Evolutionary conservation across 2,888 invertebrate genomes (phyloP), one percentile per base, ranked within the genome.

Genomic region (Polymixis flavicincta): DNA sequence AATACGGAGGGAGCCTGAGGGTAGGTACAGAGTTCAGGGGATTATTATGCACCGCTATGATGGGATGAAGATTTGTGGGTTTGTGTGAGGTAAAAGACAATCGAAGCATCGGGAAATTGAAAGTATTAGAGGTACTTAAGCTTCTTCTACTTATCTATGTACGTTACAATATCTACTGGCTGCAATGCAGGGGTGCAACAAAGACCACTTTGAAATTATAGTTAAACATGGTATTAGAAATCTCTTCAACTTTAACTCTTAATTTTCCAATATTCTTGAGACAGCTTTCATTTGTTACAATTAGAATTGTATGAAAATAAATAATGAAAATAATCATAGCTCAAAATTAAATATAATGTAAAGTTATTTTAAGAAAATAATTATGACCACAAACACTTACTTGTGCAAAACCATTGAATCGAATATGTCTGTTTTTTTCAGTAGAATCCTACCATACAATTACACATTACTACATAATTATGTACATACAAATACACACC

Each of bases 1-100:
- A 77, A 82, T 57, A 84, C 68, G 52, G 48, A 73, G 86, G 79
- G 83, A 66, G 85, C 85, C 87, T 50, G 1, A 45, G 86, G 83
- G 77, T 54, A 65, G 5, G n/a, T 52, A 1, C 14, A 19, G 14
- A 57, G 60, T 64, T 64, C 50, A 66, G 48, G 54, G 69, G 73
- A 76, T 85, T 78, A 85, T 63, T 50, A 28, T 60, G 74, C 71
- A 71, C 69, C 48, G 71, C 64, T 74, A 73, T 19, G 32, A 19
- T 66, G 19, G 37, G 11, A 52, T n/a, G 32, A 52, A 17, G 11
- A 52, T 66, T 52, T 19, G 32, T 52, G 17, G 22, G 17, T 17
- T 65, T n/a, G 3, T n/a, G 11, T 65, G 22, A 9, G 48, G 1
- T 50, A 8, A 22, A 19, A 13, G 19, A 14, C 8, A 28, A 50